Base-by-base conservation (phyloP, 2,888 invertebrate species). In the Panzeria rudis region DNA sequence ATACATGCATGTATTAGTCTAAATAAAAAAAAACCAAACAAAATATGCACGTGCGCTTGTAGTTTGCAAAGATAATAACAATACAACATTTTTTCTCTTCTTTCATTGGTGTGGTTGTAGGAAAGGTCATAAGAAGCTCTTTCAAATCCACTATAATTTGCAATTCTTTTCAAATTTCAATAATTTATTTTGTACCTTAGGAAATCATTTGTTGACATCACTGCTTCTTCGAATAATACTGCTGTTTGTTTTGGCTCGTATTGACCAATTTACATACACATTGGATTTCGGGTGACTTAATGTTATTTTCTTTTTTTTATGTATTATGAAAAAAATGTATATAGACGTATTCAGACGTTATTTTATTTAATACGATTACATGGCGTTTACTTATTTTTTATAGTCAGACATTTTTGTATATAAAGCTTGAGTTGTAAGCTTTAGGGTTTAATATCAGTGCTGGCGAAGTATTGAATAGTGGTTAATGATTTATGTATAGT, bases 361-460 rank as follows among this genome's bases (percentile, higher is more conserved):
- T 72, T 76, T 66, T 59, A 68, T 84, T 84, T 84, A 76, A 84
- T 84, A 61, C 80, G 66, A 76, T 80, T 80, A 84, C 79, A 84
- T 71, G 75, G 75, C 79, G 79, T 71, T 80, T 79, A 68, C 38
- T 68, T 54, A 73, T 71, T 76, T 44, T 32, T 17, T 17, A 9
- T 8, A 32, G n/a, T 1, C n/a, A 9, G 25, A 54, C 6, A 25
- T 54, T 13, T 25, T 25, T n/a, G 8, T 23, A 66, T 47, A 13
- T 68, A 20, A 9, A 32, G 13, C n/a, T 29, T 29, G 20, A 29
- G 38, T 41, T 68, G 35, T 68, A 35, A 47, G 62, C 32, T 61
- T 50, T 52, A 5, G 35, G 59, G 25, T 25, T 41, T 41, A 11
- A 59, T 32, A 20, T 17, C 35, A 59, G 11, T 32, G 35, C 20